Evolutionary conservation across 2,888 invertebrate genomes (phyloP), one percentile per base, ranked within the genome.

Genomic region (Pseudococcus viburni): DNA sequence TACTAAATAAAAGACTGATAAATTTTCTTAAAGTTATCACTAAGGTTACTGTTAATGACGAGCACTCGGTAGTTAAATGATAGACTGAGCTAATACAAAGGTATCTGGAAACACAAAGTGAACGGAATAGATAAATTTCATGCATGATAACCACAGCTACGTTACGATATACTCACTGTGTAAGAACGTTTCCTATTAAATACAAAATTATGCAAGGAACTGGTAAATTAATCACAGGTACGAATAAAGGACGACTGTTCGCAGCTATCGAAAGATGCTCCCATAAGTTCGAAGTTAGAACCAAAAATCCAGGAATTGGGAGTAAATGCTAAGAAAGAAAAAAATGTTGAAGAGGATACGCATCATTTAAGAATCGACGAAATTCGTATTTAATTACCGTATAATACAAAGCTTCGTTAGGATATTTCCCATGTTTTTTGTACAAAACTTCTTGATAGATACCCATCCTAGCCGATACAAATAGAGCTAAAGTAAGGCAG

Each of bases 21-120:
- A 99, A 99, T 92, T 99, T 99, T 85, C 99, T 93, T 88, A 99
- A 92, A 0, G 99, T 99, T 48, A 99, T 96, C 0, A 99, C 97
- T 90, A 99, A 93, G 0, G 99, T 99, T 0, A 99, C 98, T 0
- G 98, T 97, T 80, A 99, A 92, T 0, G 99, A 98, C 0, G 97
- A 94, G 91, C 98, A 98, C 92, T 98, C 98, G 0, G 99, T 96
- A 0, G 98, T 99, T 91, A 99, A 93, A 48, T 96, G 94, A 91
- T 98, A 99, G 0, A 99, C 99, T 11, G 97, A 96, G 91, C 97
- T 96, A 89, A 99, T 99, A 91, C 99, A 99, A 89, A 98, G 91
- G 91, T 94, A 95, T 92, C 94, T 94, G 91, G 89, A 89, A 90
- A 89, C 90, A 85, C 90, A 91, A 91, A 91, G 19, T 59, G 19